These are phyloP conservation scores for Gobionotothen gibberifrons DNA, from an alignment of 2,797 vertebrate genomes.

Conservation along the genomic window DNA sequence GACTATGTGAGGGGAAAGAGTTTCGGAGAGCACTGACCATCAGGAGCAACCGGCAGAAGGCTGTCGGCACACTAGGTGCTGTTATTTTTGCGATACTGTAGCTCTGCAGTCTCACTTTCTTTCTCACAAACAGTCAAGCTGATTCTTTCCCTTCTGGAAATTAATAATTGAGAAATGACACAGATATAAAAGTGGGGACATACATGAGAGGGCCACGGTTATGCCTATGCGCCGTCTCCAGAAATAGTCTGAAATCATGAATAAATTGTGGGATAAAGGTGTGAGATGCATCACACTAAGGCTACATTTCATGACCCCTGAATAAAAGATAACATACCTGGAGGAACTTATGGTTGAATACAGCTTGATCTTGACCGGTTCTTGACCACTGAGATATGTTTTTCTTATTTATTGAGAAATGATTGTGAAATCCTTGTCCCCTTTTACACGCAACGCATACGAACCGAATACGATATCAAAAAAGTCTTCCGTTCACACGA, in stretches of 20 bases:
- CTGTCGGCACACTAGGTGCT: conserved; percentile 15
- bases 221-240: neutral
- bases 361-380: conserved; percentile 36
- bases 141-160: conserved; percentile 1
- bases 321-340: conserved; percentile 2
- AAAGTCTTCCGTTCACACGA: no score
- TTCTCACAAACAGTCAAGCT: neutral
- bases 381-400: conserved; percentile 37
- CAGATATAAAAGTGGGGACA: neutral
- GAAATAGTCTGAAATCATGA: conserved; percentile 22
- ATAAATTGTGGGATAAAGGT: neutral
- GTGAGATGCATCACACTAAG: no score
- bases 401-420: conserved; percentile 54
- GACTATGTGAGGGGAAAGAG: conserved; percentile 7
- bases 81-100: neutral
- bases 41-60: conserved; percentile 21
- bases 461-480: no score
- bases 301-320: neutral
- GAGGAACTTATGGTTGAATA: conserved; percentile 20
- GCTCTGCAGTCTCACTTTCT: neutral
- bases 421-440: conserved; percentile 43
- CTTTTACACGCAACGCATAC: neutral
- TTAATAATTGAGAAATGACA: conserved; percentile 33
- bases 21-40: conserved; percentile 22
- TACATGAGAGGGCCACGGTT: neutral